Percentiles rank a stretch among this genome's conserved stretches.
These are phyloP conservation scores for Ectemnius continuus DNA, from an alignment of 2,888 invertebrate species.

Conservation along the genomic window DNA sequence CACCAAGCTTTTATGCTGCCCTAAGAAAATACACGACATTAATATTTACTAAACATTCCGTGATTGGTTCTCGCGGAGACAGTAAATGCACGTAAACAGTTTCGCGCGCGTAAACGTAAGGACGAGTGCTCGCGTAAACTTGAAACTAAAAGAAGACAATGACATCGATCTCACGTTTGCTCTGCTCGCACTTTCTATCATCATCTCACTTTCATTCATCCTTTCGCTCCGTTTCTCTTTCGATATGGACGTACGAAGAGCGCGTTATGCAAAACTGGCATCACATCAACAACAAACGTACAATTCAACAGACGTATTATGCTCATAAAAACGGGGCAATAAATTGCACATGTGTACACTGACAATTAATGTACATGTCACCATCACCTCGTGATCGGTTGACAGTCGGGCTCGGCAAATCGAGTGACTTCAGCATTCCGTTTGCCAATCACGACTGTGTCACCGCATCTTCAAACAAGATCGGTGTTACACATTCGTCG, in stretches of 20 bases:
- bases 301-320: conserved; percentile 23
- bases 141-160: too few relatives aligned
- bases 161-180: too few relatives aligned
- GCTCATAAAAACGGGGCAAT: background rate
- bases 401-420: conserved; percentile 9
- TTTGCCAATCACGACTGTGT: conserved; percentile 7
- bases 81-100: conserved; percentile 16
- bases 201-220: conserved; percentile 2
- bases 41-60: conserved; percentile 25
- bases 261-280: conserved; percentile 14
- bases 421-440: background rate
- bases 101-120: background rate
- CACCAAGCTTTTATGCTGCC: conserved; percentile 23
- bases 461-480: conserved; percentile 22
- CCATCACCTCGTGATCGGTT: conserved; percentile 2
- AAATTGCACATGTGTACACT: conserved; percentile 16
- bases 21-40: conserved; percentile 37
- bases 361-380: conserved; percentile 18
- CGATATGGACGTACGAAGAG: conserved; percentile 15
- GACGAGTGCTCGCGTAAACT: conserved; percentile 3
- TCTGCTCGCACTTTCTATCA: conserved; percentile 9
- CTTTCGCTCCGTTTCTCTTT: conserved; percentile 16
- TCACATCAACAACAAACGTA: conserved; percentile 31
- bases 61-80: conserved; percentile 25
- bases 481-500: conserved; percentile 32